Evolutionary conservation across 2,888 invertebrate species (phyloP).

Genomic region (Sycophila texana): DNA sequence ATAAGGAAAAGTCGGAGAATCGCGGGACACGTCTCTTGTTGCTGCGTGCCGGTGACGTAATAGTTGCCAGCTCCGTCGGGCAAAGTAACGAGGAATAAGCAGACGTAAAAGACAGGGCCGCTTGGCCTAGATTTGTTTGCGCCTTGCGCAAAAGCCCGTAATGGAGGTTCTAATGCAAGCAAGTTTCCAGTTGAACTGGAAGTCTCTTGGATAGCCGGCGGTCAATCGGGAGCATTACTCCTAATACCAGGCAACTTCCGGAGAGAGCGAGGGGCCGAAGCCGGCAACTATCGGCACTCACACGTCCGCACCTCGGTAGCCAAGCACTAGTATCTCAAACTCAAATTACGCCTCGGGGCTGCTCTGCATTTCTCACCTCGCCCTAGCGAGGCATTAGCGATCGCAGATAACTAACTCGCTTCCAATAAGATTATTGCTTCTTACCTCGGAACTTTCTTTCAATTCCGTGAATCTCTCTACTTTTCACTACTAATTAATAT

Average conservation of each 20-base stretch:
- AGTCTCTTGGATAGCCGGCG: conserved; percentile 21
- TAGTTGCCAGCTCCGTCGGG: neutral
- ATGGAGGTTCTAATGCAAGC: too few species aligned
- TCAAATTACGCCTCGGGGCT: conserved; percentile 47
- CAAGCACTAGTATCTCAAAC: conserved; percentile 31
- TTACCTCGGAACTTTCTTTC: too few species aligned
- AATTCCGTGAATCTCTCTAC: too few species aligned
- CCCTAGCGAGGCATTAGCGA: neutral
- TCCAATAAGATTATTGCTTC: too few species aligned
- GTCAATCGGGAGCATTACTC: conserved; percentile 19
- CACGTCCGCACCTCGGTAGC: neutral
- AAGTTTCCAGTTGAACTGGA: neutral
- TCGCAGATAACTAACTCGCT: too few species aligned
- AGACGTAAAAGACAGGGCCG: too few species aligned
- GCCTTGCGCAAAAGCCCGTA: too few species aligned
- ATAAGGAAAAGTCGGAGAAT: conserved; percentile 27
- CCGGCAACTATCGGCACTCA: conserved; percentile 44
- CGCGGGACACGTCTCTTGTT: conserved; percentile 34
- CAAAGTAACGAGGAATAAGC: neutral
- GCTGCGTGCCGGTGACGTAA: too few species aligned
- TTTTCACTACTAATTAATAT: too few species aligned
- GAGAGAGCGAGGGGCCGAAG: neutral
- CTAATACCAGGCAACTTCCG: conserved; percentile 44
- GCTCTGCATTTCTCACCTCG: conserved; percentile 13
- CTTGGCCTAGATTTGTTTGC: too few species aligned